A percentile compares a stretch with the other conserved stretches of the same genome.
Conservation (phyloP, 92 coral and sea anemone genomes). For the Zoanthus gigantus region DNA sequence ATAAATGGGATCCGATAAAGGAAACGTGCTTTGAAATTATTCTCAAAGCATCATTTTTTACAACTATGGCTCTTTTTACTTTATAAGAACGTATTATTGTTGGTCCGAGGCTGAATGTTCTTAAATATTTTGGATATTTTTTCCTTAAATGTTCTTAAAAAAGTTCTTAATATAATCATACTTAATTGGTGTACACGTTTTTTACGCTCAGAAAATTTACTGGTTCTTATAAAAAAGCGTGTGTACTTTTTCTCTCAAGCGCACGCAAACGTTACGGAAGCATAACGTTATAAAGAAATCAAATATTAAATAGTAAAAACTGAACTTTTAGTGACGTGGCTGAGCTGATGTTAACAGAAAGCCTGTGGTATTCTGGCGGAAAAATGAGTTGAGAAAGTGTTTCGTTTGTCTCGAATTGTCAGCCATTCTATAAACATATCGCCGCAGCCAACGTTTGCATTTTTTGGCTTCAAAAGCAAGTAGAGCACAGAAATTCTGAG, state of each 20-base stretch:
- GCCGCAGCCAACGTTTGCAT: slow-evolving; percentile 14
- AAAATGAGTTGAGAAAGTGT: not conserved
- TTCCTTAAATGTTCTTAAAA: too few species aligned
- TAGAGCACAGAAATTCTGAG: not conserved
- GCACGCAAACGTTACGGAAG: not conserved
- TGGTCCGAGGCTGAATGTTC: too few species aligned
- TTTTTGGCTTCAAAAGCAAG: not conserved
- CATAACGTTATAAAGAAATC: not conserved
- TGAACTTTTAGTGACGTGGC: not conserved
- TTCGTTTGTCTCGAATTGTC: too few species aligned
- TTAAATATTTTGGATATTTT: too few species aligned
- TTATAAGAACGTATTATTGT: too few species aligned
- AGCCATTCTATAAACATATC: not conserved
- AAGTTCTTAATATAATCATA: too few species aligned
- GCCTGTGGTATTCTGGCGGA: not conserved
- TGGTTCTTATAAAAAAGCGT: not conserved
- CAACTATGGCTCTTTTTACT: too few species aligned
- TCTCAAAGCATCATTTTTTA: too few species aligned
- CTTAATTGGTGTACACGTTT: not conserved
- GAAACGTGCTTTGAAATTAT: too few species aligned
- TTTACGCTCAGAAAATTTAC: not conserved
- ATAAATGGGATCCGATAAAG: too few species aligned
- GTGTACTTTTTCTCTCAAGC: not conserved
- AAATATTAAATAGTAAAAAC: not conserved
- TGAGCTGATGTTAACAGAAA: not conserved